Evolutionary conservation across 2,888 invertebrate genomes (phyloP).

Genomic region (Coelinius sp.): DNA sequence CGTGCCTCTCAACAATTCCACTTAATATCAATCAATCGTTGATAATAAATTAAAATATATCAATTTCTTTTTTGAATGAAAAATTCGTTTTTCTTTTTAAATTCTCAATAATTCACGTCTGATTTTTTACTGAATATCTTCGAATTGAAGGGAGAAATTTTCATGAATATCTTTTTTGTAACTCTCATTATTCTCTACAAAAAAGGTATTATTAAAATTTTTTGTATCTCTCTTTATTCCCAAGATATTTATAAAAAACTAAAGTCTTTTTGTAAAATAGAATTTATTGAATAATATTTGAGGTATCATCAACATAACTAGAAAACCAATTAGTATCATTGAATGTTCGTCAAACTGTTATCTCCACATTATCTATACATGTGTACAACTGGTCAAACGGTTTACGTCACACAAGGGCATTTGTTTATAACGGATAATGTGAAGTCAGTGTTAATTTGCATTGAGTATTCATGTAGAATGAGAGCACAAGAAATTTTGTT

Average conservation of each 20-base stretch:
- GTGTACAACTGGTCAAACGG: constrained; percentile 39
- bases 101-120: too few species aligned
- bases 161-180: too few species aligned
- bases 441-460: constrained; percentile 41
- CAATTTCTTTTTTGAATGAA: too few species aligned
- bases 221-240: too few species aligned
- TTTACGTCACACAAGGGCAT: constrained; percentile 43
- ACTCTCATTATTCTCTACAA: too few species aligned
- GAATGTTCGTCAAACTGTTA: constrained; percentile 42
- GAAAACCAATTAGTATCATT: constrained; percentile 47
- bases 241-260: too few species aligned
- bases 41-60: too few species aligned
- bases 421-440: constrained; percentile 46
- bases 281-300: not conserved
- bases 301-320: not conserved
- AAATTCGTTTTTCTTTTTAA: too few species aligned
- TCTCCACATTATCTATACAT: constrained; percentile 33
- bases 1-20: constrained; percentile 1
- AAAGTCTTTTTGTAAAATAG: too few species aligned
- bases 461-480: constrained; percentile 4
- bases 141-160: not conserved
- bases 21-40: not conserved
- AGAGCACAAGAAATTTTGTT: constrained; percentile 7
- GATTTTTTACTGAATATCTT: not conserved
- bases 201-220: too few species aligned